Base-by-base conservation (phyloP, 2,113 vertebrate species). In the Aptenodytes patagonicus region DNA sequence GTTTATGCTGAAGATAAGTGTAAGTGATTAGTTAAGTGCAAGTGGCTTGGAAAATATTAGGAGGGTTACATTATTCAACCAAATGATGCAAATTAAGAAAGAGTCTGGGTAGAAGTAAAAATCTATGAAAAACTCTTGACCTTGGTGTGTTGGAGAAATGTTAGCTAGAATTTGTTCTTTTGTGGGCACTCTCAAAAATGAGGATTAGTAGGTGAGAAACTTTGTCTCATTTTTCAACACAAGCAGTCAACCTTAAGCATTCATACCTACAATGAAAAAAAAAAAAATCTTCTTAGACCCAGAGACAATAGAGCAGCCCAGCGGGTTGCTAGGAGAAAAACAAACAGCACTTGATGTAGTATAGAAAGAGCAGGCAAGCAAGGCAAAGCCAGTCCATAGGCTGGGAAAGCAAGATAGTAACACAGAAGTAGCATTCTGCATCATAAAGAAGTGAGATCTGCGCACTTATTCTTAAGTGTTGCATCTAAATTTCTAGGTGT, bases 11-110 rank as follows among this genome's bases (percentile, higher is more conserved):
- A 94, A 97, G 68, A 46, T 93, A 91, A 95, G 64, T 83, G 84
- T 81, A 92, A 93, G 87, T 77, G 95, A 97, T 97, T 95, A 95
- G 82, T 93, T 95, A 94, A 94, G 60, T 83, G 40, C 34, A 97
- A 95, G 69, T 81, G 90, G 57, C 76, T 91, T 91, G 52, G 44
- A 90, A 97, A 97, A 93, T 70, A 96, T 60, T 77, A 91, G 84
- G 78, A 94, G 46, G 22, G 58, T 79, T 90, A 49, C 51, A 76
- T 92, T 78, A 95, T 89, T 94, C 81, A 95, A 87, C 76, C 29
- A 92, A 90, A 81, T 79, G 38, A 87, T 83, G 92, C 62, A 95
- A 95, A 91, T 77, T 77, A 77, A 91, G 84, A 90, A 89, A 49
- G 9, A 44, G 21, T 40, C 34, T 60, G 25, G 26, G 60, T 2